Evolutionary conservation across 2,797 vertebrate species (phyloP), one percentile per base, ranked within the genome.

Genomic region (Gymnodraco acuticeps): DNA sequence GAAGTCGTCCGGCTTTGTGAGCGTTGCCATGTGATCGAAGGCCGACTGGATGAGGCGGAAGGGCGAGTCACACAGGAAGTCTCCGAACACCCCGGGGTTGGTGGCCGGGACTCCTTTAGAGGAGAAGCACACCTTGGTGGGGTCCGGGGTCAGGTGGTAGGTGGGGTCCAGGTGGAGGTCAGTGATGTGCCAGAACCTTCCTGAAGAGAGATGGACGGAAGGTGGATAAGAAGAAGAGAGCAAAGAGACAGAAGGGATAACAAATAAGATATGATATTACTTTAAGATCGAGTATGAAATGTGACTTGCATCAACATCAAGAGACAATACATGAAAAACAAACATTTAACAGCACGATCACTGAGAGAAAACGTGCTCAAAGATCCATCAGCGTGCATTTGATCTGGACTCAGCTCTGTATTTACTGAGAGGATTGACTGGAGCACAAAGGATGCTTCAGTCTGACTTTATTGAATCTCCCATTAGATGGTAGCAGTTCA

Each of bases 131-230:
- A 99, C 97, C 91, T 97, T 96, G 77, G 94, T 95, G 81, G 59
- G 97, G 85, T 99, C 97, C 2, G 94, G 81, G 13, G 93, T 92
- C 83, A 97, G 81, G 77, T 96, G 96, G 90, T 98, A 99, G 78
- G 94, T 95, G 0, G 97, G 97, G 87, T 99, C 98, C 92, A 99
- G 94, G 93, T 99, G 98, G 81, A 99, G 95, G 89, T 99, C 98
- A 0, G 97, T 97, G 77, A 99, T 94, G 67, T 99, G 98, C 98
- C 98, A 99, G 93, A 99, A 98, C 65, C 96, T 92, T 50, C 95
- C 97, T 99, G 94, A 27, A 5, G 3, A 69, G 0, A 10, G 5
- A 48, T 1, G 11, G 45, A 63, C 2, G 1, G 1, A 13, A 1
- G 2, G 46, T 3, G 45, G 31, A 43, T 0, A 31, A 45, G 15